These are phyloP conservation scores for Troides aeacus DNA, from an alignment of 2,888 invertebrate genomes.

Conservation along the genomic window DNA sequence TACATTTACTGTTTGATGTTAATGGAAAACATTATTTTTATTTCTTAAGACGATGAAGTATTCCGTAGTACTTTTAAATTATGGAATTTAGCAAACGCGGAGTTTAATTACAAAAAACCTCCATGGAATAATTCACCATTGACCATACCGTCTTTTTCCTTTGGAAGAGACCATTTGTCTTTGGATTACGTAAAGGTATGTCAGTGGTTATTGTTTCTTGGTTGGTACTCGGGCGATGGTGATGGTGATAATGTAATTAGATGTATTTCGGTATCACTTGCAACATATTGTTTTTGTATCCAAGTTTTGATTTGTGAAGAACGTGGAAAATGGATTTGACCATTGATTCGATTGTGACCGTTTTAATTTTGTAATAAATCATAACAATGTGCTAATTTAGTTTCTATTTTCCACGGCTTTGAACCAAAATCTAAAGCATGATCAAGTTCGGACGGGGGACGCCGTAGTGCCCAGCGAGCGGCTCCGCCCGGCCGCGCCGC, in stretches of 20 bases:
- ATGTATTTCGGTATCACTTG: slow-evolving; percentile 29
- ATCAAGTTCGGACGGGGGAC: neutral
- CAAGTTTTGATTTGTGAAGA: slow-evolving; percentile 30
- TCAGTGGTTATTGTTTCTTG: slow-evolving; percentile 22
- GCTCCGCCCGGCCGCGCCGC: slow-evolving; percentile 25
- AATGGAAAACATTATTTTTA: too few relatives aligned
- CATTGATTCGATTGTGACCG: slow-evolving; percentile 37
- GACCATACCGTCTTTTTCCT: neutral
- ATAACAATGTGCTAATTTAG: slow-evolving; percentile 53
- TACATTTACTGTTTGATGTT: slow-evolving; percentile 5
- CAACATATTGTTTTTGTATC: slow-evolving; percentile 26
- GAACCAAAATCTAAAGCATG: slow-evolving; percentile 11
- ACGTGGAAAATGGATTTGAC: slow-evolving; percentile 62
- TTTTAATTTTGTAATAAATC: slow-evolving; percentile 51
- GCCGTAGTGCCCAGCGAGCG: slow-evolving; percentile 39
- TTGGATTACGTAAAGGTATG: slow-evolving; percentile 10
- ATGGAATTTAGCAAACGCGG: too few relatives aligned
- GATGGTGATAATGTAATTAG: slow-evolving; percentile 27
- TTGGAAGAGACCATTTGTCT: neutral
- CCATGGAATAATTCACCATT: neutral
- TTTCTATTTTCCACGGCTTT: slow-evolving; percentile 67
- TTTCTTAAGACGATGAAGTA: too few relatives aligned
- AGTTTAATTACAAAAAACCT: neutral
- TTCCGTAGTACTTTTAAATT: too few relatives aligned
- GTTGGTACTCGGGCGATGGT: slow-evolving; percentile 23